A percentile compares a stretch with the other conserved stretches of the same genome.
Evolutionary conservation across 2,797 vertebrate species (phyloP).

Genomic region (Amniataba percoides): DNA sequence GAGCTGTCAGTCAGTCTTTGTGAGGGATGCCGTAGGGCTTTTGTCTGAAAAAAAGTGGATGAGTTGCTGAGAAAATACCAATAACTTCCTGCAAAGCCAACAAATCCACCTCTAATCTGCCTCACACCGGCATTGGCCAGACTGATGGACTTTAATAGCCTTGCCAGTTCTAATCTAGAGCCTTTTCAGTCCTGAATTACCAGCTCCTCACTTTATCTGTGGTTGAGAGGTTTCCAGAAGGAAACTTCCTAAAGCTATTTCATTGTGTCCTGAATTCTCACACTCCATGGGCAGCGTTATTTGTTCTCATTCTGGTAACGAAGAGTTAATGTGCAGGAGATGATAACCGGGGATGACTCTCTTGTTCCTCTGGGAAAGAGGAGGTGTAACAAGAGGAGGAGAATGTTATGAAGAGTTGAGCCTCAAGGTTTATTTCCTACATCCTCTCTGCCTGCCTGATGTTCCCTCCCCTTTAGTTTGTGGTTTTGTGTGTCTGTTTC

Average conservation of each 20-base stretch:
- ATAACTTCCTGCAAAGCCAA: constrained; percentile 20
- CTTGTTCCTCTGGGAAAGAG: constrained; percentile 7
- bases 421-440: constrained; percentile 40
- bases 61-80: constrained; percentile 29
- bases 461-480: not conserved
- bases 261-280: constrained; percentile 26
- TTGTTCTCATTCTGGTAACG: constrained; percentile 37
- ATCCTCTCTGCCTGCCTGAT: not conserved
- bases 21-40: constrained; percentile 1
- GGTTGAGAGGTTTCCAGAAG: constrained; percentile 36
- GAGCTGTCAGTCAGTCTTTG: constrained; percentile 55
- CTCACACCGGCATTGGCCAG: not conserved
- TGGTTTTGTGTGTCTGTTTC: constrained; percentile 1
- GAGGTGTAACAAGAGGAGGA: constrained; percentile 43
- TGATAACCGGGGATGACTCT: constrained; percentile 41
- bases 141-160: constrained; percentile 48
- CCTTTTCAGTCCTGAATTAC: constrained; percentile 27
- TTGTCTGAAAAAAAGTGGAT: constrained; percentile 35
- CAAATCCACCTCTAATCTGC: constrained; percentile 47
- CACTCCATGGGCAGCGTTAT: not conserved
- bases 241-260: constrained; percentile 36
- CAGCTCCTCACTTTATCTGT: constrained; percentile 28
- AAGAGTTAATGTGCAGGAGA: constrained; percentile 29
- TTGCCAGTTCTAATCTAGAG: constrained; percentile 34
- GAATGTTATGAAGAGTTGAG: constrained; percentile 60